phyloP scores from a whole-genome alignment of 2,888 invertebrate species.

The Luperina testacea region DNA sequence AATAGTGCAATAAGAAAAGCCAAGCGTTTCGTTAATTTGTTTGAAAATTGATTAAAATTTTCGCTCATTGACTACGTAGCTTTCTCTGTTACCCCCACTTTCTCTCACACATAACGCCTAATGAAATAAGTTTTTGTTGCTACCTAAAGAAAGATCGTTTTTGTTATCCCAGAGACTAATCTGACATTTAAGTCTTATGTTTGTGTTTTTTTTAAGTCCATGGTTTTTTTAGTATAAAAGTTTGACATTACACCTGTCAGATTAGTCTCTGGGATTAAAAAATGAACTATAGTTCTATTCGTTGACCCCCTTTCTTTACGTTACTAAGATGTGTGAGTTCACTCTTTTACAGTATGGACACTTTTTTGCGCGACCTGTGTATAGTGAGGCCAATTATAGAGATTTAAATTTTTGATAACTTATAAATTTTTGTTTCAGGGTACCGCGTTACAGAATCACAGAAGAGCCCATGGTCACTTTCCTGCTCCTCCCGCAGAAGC shows the following conservation, averaged over 20 bases:
- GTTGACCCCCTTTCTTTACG: no score
- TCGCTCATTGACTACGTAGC: neutral
- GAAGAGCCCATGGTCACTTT: slow-evolving; percentile 91
- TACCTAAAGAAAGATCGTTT: no score
- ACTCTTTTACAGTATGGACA: neutral
- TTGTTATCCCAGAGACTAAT: no score
- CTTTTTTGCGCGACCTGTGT: neutral
- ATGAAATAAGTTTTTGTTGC: neutral
- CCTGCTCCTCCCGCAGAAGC: slow-evolving; percentile 65
- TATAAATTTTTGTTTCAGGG: slow-evolving; percentile 77
- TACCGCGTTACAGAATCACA: slow-evolving; percentile 91
- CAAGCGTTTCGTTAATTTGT: neutral
- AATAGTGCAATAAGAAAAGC: neutral
- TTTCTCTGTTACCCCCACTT: neutral
- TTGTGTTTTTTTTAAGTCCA: no score
- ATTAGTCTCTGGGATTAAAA: no score
- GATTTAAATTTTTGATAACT: neutral
- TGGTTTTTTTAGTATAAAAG: no score
- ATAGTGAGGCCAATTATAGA: neutral
- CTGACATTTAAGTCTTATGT: no score
- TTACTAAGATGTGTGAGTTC: neutral
- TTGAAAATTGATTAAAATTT: neutral
- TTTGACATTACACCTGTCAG: no score
- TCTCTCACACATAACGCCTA: neutral
- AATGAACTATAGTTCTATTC: neutral